phyloP scores from a whole-genome alignment of 2,113 vertebrate genomes.

The Clarias macrocephalus region DNA sequence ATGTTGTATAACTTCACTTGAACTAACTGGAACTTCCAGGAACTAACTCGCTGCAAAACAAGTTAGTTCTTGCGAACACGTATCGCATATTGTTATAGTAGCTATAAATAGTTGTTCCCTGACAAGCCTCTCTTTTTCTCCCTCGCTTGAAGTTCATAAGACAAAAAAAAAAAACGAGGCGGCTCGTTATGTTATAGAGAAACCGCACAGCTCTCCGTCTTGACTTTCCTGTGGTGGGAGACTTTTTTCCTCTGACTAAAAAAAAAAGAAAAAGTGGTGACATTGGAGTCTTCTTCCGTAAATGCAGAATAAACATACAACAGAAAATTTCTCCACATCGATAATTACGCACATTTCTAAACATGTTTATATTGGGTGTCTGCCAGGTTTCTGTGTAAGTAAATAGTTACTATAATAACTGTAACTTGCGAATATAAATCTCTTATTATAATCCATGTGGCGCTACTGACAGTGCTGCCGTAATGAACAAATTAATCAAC shows the following conservation, averaged over 20 bases:
- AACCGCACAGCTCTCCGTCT: neutral
- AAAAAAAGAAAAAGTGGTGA: neutral
- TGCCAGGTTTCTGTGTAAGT: neutral
- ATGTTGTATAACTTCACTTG: neutral
- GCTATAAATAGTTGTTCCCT: neutral
- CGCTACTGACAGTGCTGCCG: no score
- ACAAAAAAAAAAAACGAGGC: neutral
- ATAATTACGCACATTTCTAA: neutral
- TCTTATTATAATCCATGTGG: neutral
- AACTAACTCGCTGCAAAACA: neutral
- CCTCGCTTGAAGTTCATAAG: neutral
- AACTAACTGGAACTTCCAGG: neutral
- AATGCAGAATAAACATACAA: neutral
- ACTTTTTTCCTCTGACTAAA: neutral
- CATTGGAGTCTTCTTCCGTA: neutral
- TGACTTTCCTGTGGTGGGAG: conserved; percentile 19
- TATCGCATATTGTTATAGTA: neutral
- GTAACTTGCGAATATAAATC: neutral
- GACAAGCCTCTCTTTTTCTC: neutral
- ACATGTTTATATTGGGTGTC: no score
- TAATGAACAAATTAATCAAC: neutral
- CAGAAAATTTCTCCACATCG: neutral
- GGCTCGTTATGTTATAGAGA: neutral
- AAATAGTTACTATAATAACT: neutral
- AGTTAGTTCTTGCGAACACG: neutral